Conservation (phyloP, 2,797 vertebrate species). For the Epinephelus awoara region DNA sequence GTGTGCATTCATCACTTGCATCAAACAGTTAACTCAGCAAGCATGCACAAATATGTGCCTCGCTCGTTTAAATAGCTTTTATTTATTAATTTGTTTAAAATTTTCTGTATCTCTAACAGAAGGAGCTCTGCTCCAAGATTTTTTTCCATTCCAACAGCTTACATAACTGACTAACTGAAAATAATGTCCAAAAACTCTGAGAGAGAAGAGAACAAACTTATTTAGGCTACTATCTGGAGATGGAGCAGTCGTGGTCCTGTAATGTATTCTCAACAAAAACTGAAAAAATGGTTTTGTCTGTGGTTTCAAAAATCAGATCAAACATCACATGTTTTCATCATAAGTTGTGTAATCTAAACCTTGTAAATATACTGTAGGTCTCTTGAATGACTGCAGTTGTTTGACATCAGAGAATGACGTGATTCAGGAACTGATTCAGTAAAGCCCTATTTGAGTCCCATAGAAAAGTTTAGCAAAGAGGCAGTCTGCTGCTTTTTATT, state of each 20-base stretch:
- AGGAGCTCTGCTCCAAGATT: conserved; percentile 1
- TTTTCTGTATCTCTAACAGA: conserved; percentile 17
- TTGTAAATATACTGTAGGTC: neutral
- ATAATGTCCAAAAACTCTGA: conserved; percentile 3
- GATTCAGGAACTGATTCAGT: neutral
- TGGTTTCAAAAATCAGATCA: neutral
- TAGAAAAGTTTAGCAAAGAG: neutral
- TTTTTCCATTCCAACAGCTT: neutral
- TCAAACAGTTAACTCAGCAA: conserved; percentile 18
- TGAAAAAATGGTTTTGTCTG: neutral
- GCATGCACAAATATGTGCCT: conserved; percentile 21
- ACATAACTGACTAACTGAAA: neutral
- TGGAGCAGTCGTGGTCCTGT: neutral
- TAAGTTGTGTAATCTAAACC: neutral
- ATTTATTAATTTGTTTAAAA: conserved; percentile 27
- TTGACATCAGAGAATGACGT: neutral
- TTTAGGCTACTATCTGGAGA: neutral
- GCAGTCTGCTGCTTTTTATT: neutral
- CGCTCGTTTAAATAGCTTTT: conserved; percentile 17
- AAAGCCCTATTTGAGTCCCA: neutral
- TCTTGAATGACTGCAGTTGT: neutral
- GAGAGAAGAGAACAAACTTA: neutral
- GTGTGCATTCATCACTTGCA: conserved; percentile 2
- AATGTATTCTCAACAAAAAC: neutral
- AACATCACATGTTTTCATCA: neutral